These are phyloP conservation scores for Philereme vetulata DNA, from an alignment of 2,888 invertebrate species.

Conservation along the genomic window DNA sequence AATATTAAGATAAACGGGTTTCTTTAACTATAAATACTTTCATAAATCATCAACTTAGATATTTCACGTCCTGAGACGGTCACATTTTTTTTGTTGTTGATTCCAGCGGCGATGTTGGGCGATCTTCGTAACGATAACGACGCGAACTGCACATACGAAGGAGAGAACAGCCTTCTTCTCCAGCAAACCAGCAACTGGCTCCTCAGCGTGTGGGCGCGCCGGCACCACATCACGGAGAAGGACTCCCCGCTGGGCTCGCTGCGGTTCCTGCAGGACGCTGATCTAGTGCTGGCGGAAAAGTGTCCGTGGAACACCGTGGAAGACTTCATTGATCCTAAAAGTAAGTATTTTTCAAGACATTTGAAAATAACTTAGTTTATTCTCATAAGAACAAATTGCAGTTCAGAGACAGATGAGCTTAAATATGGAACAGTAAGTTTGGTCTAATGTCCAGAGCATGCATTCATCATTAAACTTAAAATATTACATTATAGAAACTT, in stretches of 20 bases:
- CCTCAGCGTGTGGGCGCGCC: slow-evolving; percentile 83
- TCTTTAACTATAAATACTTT: no score
- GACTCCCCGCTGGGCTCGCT: slow-evolving; percentile 87
- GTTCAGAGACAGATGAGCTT: no score
- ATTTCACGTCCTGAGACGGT: no score
- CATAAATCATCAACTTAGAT: no score
- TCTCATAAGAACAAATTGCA: no score
- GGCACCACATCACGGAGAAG: slow-evolving; percentile 60
- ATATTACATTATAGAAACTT: no score
- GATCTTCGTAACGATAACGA: slow-evolving; percentile 91
- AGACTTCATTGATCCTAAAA: slow-evolving; percentile 75
- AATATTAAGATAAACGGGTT: no score
- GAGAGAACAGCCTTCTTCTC: slow-evolving; percentile 94
- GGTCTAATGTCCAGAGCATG: no score
- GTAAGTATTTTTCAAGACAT: slow-evolving; percentile 11
- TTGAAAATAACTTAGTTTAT: no score
- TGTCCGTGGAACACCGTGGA: slow-evolving; percentile 76
- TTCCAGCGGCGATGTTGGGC: slow-evolving; percentile 87
- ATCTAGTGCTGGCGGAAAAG: slow-evolving; percentile 78
- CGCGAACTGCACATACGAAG: slow-evolving; percentile 95
- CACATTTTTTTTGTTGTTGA: not conserved
- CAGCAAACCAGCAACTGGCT: slow-evolving; percentile 96
- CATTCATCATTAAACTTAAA: no score
- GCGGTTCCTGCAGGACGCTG: slow-evolving; percentile 84
- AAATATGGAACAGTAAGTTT: no score